Conservation (phyloP, 37 sponge, comb jelly and placozoan genomes). For the Chondrilla cf. caribensis region DNA sequence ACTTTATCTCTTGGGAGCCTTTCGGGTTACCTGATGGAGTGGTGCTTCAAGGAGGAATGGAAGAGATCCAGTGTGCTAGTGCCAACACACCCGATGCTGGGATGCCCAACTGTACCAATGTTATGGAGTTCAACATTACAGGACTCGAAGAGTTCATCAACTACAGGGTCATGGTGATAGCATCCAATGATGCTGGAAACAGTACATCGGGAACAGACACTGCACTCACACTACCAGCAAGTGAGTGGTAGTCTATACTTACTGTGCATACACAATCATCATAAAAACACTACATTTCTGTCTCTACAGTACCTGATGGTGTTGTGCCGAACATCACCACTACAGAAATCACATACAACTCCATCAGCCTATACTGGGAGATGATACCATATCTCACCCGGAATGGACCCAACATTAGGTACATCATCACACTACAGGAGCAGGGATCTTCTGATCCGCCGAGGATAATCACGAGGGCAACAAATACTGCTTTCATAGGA, state of each 20-base stretch:
- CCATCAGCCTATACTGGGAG: not conserved
- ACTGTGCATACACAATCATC: no score
- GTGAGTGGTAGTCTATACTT: not conserved
- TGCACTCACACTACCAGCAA: not conserved
- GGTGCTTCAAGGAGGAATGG: not conserved
- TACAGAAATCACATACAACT: not conserved
- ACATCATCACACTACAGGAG: not conserved
- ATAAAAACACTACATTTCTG: not conserved
- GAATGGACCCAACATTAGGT: constrained; percentile 5
- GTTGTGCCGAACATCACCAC: not conserved
- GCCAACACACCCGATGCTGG: not conserved
- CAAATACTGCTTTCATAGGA: not conserved
- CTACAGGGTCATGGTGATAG: not conserved
- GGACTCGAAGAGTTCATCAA: constrained; percentile 20
- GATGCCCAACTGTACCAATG: not conserved
- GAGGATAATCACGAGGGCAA: not conserved
- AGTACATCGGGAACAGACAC: not conserved
- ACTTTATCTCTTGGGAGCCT: constrained; percentile 2
- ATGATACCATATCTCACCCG: not conserved
- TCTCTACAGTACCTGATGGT: not conserved
- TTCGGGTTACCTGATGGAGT: not conserved
- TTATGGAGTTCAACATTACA: not conserved
- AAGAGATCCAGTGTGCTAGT: not conserved
- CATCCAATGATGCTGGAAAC: constrained; percentile 9
- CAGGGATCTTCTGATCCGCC: not conserved